Evolutionary conservation across 1,140 invertebrate species (phyloP), one percentile per base, ranked within the genome.

Genomic region (Trigoniulus corallinus): DNA sequence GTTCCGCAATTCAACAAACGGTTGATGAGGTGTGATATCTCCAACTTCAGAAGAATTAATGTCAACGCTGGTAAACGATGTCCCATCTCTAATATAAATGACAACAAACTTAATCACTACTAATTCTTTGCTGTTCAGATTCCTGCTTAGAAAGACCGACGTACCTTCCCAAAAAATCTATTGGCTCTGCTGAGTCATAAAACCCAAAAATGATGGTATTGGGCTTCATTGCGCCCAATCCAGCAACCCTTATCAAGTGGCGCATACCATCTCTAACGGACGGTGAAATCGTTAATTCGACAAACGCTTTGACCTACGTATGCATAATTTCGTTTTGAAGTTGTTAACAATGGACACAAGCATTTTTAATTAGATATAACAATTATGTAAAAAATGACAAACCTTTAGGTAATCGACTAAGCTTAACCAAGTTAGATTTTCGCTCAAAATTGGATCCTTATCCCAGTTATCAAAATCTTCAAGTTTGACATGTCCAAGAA

Each of bases 141-240:
- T n/a, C n/a, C n/a, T n/a, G n/a, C n/a, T n/a, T n/a, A n/a, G n/a
- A n/a, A n/a, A n/a, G n/a, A n/a, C n/a, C n/a, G n/a, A n/a, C n/a
- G n/a, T n/a, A n/a, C n/a, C n/a, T n/a, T n/a, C n/a, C 18, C 2
- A 56, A 37, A 43, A 56, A 91, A 62, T 93, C 83, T 26, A 66
- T 63, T 2, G 80, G 81, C 2, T 68, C 57, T 53, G 82, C 74
- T 18, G 79, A 73, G 58, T 92, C 88, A 47, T 89, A 81, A 69
- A 97, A 98, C 3, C 92, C 77, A 26, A 78, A 58, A 34, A 76
- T 67, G 48, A 98, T 85, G 0, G 94, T 98, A 64, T 98, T 98
- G 0, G 93, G 93, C 65, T 98, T 96, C 93, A 98, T 98, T 4
- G 94, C 95, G 2, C 95, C 95, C 58, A 98, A 77, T 10, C 95